Conservation (phyloP, 2,888 invertebrate genomes). For the Xanthia togata region DNA sequence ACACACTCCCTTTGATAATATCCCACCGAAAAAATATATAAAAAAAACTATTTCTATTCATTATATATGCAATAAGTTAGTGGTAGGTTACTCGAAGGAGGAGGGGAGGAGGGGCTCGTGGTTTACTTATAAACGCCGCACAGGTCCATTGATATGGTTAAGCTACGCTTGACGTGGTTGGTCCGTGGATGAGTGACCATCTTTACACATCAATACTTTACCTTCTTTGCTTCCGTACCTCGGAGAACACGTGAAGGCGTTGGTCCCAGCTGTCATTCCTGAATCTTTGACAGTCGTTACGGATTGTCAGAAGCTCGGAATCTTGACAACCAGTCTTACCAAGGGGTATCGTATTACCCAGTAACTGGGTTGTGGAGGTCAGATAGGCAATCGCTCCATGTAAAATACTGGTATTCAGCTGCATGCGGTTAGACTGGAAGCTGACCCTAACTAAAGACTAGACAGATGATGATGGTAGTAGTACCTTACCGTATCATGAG, state of each 20-base stretch:
- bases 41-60: no score
- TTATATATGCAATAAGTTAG: not conserved
- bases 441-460: no score
- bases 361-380: no score
- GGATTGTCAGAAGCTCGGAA: no score
- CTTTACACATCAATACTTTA: not conserved
- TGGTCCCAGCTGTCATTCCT: not conserved
- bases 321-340: not conserved
- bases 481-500: constrained; percentile 89
- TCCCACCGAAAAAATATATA: no score
- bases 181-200: not conserved
- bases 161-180: not conserved
- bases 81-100: constrained; percentile 72
- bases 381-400: not conserved
- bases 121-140: not conserved
- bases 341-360: not conserved
- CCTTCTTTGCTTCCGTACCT: no score
- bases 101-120: not conserved
- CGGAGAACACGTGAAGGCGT: not conserved
- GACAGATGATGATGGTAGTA: not conserved
- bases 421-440: not conserved
- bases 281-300: not conserved
- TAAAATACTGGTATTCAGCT: not conserved
- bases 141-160: not conserved
- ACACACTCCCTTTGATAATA: no score